Evolutionary conservation across 2,113 vertebrate species (phyloP).

Genomic region (Antechinus flavipes): DNA sequence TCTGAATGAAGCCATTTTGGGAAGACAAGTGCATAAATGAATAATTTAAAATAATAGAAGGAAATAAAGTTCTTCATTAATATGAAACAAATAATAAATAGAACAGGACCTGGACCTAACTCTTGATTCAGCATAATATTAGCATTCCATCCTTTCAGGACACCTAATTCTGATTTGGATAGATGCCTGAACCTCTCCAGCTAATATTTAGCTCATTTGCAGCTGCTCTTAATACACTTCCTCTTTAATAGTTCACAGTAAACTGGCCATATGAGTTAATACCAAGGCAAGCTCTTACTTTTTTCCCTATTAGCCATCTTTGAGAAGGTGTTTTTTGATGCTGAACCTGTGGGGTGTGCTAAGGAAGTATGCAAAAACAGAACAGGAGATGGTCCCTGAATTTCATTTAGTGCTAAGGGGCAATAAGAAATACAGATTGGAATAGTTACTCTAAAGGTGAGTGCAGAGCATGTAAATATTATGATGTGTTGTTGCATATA

Average conservation of each 20-base stretch:
- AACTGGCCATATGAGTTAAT: conserved; percentile 64
- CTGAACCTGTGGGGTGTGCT: background rate
- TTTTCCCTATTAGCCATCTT: conserved; percentile 23
- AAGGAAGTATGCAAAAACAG: background rate
- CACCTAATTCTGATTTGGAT: conserved; percentile 71
- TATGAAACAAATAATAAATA: conserved; percentile 70
- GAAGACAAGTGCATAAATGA: conserved; percentile 55
- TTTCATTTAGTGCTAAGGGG: background rate
- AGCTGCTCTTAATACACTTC: conserved; percentile 66
- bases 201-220: conserved; percentile 66
- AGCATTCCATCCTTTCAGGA: conserved; percentile 45
- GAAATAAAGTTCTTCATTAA: conserved; percentile 70
- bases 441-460: background rate
- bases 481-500: rapidly evolving
- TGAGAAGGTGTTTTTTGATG: conserved; percentile 38
- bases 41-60: conserved; percentile 61
- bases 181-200: conserved; percentile 73
- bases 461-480: background rate
- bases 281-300: conserved; percentile 42
- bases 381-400: background rate
- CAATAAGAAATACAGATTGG: background rate
- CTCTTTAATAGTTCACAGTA: conserved; percentile 50
- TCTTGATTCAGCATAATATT: conserved; percentile 67
- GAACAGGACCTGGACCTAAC: conserved; percentile 67
- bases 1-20: conserved; percentile 63